Evolutionary conservation across 2,113 vertebrate species (phyloP).

Genomic region (Madoqua kirkii): DNA sequence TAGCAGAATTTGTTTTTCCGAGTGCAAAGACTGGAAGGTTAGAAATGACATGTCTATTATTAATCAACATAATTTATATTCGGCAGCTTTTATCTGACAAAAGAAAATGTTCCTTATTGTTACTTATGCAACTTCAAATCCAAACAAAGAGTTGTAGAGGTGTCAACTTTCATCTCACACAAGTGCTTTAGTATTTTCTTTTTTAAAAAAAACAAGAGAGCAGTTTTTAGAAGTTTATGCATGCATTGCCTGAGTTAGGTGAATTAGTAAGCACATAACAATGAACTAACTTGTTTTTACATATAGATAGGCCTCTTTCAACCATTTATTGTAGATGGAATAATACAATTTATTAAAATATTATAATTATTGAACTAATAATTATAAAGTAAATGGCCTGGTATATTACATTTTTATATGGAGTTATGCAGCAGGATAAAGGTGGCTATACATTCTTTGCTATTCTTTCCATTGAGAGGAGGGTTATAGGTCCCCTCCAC

Average conservation of each 20-base stretch:
- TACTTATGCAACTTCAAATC: not conserved
- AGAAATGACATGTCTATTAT: constrained; percentile 40
- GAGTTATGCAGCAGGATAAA: not conserved
- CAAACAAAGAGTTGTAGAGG: not conserved
- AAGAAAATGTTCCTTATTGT: not conserved
- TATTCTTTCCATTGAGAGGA: not conserved
- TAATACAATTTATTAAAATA: not conserved
- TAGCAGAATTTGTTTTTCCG: constrained; percentile 62
- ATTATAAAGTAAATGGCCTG: not conserved
- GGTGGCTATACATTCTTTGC: not conserved
- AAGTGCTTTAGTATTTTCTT: not conserved
- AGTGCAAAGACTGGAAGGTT: constrained; percentile 37
- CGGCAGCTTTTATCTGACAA: constrained; percentile 23
- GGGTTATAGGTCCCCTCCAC: not conserved
- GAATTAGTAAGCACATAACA: not conserved
- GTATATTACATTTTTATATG: not conserved
- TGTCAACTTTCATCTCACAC: constrained; percentile 19
- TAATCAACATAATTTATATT: constrained; percentile 36
- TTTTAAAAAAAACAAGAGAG: not conserved
- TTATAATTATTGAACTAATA: not conserved
- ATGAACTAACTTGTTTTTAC: not conserved
- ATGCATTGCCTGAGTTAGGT: not conserved
- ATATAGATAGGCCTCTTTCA: not conserved
- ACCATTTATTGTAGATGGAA: not conserved
- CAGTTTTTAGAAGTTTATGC: not conserved